phyloP scores from a whole-genome alignment of 2,113 vertebrate genomes.

The Cercopithecus mona region DNA sequence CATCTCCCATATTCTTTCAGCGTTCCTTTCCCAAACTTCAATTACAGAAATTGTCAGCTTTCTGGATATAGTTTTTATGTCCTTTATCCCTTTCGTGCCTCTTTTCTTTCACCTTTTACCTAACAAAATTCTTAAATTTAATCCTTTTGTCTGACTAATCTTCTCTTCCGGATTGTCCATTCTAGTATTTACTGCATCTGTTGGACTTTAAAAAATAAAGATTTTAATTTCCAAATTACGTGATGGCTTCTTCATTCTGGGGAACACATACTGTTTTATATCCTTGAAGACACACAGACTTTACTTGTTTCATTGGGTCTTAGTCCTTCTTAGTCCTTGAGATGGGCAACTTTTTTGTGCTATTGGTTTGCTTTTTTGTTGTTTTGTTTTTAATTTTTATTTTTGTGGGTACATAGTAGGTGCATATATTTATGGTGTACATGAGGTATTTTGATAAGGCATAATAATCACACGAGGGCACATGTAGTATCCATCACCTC shows the following conservation, averaged over 20 bases:
- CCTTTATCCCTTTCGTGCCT: not conserved
- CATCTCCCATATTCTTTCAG: fast-evolving
- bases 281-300: not conserved
- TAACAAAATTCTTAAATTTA: not conserved
- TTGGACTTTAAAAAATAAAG: not conserved
- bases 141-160: not conserved
- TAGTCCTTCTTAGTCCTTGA: not conserved
- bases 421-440: too few relatives aligned
- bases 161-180: not conserved
- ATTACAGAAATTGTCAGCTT: not conserved
- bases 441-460: too few relatives aligned
- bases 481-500: too few relatives aligned
- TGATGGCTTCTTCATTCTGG: not conserved
- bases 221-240: not conserved
- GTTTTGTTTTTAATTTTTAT: too few relatives aligned
- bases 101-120: not conserved
- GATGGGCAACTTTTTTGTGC: not conserved
- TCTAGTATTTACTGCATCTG: not conserved
- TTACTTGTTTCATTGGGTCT: not conserved
- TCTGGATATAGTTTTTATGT: not conserved
- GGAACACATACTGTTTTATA: not conserved
- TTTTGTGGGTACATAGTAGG: too few relatives aligned
- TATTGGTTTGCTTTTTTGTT: not conserved
- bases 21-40: not conserved
- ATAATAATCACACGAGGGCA: too few relatives aligned